Evolutionary conservation across 2,113 vertebrate species (phyloP).

Genomic region (Cariama cristata): DNA sequence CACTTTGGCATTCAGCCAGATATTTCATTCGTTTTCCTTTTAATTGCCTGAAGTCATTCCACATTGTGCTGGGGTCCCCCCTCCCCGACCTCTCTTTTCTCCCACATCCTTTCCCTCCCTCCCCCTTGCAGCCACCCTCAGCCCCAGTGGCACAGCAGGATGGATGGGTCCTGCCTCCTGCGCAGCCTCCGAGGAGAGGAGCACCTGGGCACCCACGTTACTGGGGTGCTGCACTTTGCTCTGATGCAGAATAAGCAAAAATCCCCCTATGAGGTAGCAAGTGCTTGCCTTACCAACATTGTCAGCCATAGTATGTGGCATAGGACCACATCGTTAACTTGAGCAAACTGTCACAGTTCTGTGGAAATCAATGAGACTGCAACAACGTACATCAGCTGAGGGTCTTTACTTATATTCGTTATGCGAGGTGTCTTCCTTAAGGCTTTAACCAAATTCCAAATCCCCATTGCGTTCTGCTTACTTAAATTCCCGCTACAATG

Average conservation of each 20-base stretch:
- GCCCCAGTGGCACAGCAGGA: neutral
- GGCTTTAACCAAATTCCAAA: neutral
- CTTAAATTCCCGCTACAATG: neutral
- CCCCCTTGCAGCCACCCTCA: neutral
- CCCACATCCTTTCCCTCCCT: neutral
- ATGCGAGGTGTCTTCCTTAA: neutral
- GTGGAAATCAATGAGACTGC: neutral
- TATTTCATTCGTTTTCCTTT: slow-evolving; percentile 20
- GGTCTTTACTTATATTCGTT: neutral
- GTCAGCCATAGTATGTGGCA: neutral
- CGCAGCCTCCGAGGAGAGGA: neutral
- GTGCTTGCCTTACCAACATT: neutral
- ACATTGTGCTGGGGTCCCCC: neutral
- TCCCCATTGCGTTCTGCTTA: neutral
- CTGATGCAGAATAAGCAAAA: neutral
- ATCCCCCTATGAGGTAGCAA: accelerated
- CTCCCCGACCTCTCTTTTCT: neutral
- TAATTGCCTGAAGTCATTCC: slow-evolving; percentile 14
- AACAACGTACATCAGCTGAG: neutral
- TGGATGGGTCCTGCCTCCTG: neutral
- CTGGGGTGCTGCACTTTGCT: neutral
- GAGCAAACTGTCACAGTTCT: neutral
- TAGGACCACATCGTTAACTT: accelerated
- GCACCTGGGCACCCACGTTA: accelerated
- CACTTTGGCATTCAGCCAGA: slow-evolving; percentile 15